Percentiles rank a stretch among this genome's conserved stretches.
These are phyloP conservation scores for Cyclura pinguis DNA, from an alignment of 2,797 vertebrate species.

Conservation along the genomic window DNA sequence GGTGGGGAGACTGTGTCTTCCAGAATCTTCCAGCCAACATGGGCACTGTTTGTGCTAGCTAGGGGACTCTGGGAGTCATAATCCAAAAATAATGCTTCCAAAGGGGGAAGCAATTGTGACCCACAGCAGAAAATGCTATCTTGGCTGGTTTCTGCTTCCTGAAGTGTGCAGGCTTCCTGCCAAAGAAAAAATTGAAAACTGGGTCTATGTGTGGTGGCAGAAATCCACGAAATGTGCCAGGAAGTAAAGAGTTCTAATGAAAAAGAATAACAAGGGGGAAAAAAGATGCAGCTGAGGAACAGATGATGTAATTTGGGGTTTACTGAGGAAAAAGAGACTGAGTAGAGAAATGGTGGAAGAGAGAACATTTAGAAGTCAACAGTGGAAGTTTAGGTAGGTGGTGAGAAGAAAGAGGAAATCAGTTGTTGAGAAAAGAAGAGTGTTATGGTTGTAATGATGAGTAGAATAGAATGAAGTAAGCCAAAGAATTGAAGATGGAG, in stretches of 20 bases:
- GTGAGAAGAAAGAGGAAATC: neutral
- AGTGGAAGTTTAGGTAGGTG: neutral
- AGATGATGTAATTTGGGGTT: neutral
- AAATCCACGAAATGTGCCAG: neutral
- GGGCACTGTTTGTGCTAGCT: too few species aligned
- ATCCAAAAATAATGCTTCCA: too few species aligned
- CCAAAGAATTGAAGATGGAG: neutral
- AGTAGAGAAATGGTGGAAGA: neutral
- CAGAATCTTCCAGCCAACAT: too few species aligned
- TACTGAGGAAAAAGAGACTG: neutral
- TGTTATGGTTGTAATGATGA: neutral
- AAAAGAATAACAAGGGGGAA: neutral
- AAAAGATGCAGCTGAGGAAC: neutral
- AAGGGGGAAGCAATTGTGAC: neutral
- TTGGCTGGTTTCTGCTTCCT: neutral
- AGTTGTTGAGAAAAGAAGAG: neutral
- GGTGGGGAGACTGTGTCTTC: too few species aligned
- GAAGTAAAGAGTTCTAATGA: neutral
- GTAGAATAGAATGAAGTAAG: neutral
- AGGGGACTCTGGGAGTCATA: too few species aligned
- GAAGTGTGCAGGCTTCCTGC: neutral
- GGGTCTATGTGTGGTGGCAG: neutral
- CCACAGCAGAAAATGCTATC: neutral
- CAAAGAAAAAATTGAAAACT: neutral
- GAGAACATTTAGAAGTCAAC: neutral